A percentile compares a stretch with the other conserved stretches of the same genome.
Evolutionary conservation across 2,113 vertebrate species (phyloP).

Genomic region (Scomber scombrus): DNA sequence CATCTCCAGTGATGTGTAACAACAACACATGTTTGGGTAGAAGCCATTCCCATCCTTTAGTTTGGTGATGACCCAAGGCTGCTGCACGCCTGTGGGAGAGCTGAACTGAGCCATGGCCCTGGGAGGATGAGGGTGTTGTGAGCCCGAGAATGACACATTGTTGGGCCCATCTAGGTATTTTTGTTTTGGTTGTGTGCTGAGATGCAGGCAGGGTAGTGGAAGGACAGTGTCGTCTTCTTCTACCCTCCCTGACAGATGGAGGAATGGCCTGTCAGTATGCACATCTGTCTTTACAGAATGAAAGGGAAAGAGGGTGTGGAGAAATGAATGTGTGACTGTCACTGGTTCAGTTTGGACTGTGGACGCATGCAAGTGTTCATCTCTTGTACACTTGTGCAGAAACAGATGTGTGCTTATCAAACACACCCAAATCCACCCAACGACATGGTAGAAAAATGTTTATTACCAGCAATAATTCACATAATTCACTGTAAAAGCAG

Average conservation of each 20-base stretch:
- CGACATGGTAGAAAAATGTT: slow-evolving; percentile 28
- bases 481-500: slow-evolving; percentile 27
- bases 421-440: slow-evolving; percentile 26
- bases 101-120: slow-evolving; percentile 41
- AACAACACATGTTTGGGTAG: slow-evolving; percentile 59
- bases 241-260: slow-evolving; percentile 61
- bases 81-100: slow-evolving; percentile 55
- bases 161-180: slow-evolving; percentile 62
- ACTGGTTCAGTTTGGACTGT: slow-evolving; percentile 54
- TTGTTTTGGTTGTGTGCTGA: slow-evolving; percentile 63
- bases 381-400: slow-evolving; percentile 57
- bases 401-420: slow-evolving; percentile 69
- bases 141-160: slow-evolving; percentile 62
- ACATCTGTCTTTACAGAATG: slow-evolving; percentile 72
- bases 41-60: slow-evolving; percentile 58
- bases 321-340: slow-evolving; percentile 45
- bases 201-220: slow-evolving; percentile 56
- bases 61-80: slow-evolving; percentile 60
- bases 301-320: slow-evolving; percentile 24
- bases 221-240: slow-evolving; percentile 23
- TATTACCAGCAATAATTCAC: slow-evolving; percentile 46
- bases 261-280: slow-evolving; percentile 54
- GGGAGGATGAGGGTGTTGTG: slow-evolving; percentile 55
- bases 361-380: slow-evolving; percentile 49
- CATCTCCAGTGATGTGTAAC: slow-evolving; percentile 62